Evolutionary conservation across 1,140 invertebrate species (phyloP).

Genomic region (Latrodectus geometricus): DNA sequence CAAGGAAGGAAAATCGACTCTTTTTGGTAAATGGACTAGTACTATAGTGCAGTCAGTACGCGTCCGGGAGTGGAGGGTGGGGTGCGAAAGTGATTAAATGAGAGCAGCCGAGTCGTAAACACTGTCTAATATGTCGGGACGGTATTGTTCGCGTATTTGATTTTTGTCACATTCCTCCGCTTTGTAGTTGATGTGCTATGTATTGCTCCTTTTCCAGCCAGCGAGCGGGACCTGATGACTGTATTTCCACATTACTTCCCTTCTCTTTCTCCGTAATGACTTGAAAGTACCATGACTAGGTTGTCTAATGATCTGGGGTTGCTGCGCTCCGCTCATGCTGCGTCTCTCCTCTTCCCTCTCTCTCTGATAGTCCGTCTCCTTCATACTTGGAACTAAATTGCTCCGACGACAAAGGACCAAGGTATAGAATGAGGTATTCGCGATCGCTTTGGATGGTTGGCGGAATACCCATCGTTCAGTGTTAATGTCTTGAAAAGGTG

Average conservation of each 20-base stretch:
- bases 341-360: not conserved
- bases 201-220: not conserved
- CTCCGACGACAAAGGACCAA: not conserved
- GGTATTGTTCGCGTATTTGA: conserved; percentile 7
- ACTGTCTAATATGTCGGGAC: not conserved
- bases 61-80: not conserved
- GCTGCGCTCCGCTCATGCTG: not conserved
- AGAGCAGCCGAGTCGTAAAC: not conserved
- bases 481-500: not conserved
- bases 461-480: not conserved
- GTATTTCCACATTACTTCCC: conserved; percentile 23
- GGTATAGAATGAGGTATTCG: not conserved
- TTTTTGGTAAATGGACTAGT: not conserved
- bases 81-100: not conserved
- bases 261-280: conserved; percentile 8
- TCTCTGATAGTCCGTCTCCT: not conserved
- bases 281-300: conserved; percentile 16
- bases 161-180: conserved; percentile 5
- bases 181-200: not conserved
- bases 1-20: not conserved
- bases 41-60: too few relatives aligned
- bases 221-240: conserved; percentile 21
- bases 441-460: not conserved
- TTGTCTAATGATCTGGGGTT: conserved; percentile 13
- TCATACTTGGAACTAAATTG: not conserved